Conservation (phyloP, 2,888 invertebrate genomes). For the Eumacrocentrus americanus region DNA sequence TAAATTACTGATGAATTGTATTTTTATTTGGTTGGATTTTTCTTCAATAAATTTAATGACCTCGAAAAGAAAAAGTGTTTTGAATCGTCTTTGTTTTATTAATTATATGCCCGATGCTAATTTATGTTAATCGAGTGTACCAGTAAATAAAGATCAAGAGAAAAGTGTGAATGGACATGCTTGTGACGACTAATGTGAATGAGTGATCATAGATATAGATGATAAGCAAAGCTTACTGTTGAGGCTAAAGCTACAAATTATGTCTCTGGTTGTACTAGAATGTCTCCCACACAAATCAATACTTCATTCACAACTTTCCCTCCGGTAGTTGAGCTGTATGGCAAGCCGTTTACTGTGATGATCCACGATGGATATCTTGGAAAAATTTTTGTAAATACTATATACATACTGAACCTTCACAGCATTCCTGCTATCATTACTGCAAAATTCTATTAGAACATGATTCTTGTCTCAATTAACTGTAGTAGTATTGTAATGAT, state of each 20-base stretch:
- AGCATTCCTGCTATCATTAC: too few species aligned
- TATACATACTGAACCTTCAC: too few species aligned
- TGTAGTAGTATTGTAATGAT: too few species aligned
- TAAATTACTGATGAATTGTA: background rate
- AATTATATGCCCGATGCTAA: conserved; percentile 11
- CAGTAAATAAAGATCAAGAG: conserved; percentile 14
- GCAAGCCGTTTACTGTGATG: background rate
- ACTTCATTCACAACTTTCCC: conserved; percentile 54
- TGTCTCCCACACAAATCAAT: conserved; percentile 52
- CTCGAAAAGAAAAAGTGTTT: background rate
- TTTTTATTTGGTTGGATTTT: conserved; percentile 1
- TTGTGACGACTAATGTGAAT: conserved; percentile 4
- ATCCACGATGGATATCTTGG: background rate
- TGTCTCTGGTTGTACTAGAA: conserved; percentile 31
- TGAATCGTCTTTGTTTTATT: conserved; percentile 5
- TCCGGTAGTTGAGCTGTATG: conserved; percentile 32
- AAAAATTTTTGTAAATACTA: background rate
- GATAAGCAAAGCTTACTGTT: conserved; percentile 3
- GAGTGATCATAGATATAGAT: conserved; percentile 13
- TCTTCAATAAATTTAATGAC: conserved; percentile 1
- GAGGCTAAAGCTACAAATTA: conserved; percentile 10
- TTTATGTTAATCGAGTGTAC: conserved; percentile 18
- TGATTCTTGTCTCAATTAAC: too few species aligned
- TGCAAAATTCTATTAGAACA: too few species aligned
- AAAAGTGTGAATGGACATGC: conserved; percentile 23